Conservation (phyloP, 2,888 invertebrate genomes). For the Trachelus stipa region DNA sequence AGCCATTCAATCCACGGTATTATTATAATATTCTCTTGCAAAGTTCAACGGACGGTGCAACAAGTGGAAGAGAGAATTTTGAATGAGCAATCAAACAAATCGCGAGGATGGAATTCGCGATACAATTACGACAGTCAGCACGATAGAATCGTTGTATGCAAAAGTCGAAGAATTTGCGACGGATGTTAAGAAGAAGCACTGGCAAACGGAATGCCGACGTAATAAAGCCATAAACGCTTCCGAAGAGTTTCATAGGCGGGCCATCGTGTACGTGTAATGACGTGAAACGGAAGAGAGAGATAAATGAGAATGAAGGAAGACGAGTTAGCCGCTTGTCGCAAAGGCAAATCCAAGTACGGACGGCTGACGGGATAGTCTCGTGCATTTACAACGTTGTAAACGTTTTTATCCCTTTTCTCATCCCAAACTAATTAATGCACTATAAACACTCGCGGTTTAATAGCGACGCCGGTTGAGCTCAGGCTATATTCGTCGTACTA, state of each 20-base stretch:
- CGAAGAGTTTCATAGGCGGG: slow-evolving; percentile 30
- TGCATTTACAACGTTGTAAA: slow-evolving; percentile 53
- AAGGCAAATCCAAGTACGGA: slow-evolving; percentile 29
- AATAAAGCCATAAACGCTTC: slow-evolving; percentile 41
- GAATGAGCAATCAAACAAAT: neutral
- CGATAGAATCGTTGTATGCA: neutral
- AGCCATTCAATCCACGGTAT: neutral
- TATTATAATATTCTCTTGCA: neutral
- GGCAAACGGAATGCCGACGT: slow-evolving; percentile 9
- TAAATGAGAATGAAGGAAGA: slow-evolving; percentile 20
- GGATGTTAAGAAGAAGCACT: neutral
- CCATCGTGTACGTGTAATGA: slow-evolving; percentile 7
- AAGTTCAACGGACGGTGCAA: neutral
- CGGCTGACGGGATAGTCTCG: slow-evolving; percentile 11
- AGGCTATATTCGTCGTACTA: slow-evolving; percentile 8
- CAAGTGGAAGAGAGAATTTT: neutral
- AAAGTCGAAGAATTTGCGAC: neutral
- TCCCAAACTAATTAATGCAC: slow-evolving; percentile 46
- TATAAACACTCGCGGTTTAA: slow-evolving; percentile 40
- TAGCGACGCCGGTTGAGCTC: slow-evolving; percentile 20
- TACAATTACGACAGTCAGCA: neutral
- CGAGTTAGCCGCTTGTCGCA: slow-evolving; percentile 16
- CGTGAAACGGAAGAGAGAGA: slow-evolving; percentile 26
- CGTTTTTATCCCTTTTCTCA: slow-evolving; percentile 40
- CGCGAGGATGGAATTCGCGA: neutral